A percentile compares a stretch with the other conserved stretches of the same genome.
These are phyloP conservation scores for Indicator maculatus DNA, from an alignment of 2,113 vertebrate genomes.

Conservation along the genomic window DNA sequence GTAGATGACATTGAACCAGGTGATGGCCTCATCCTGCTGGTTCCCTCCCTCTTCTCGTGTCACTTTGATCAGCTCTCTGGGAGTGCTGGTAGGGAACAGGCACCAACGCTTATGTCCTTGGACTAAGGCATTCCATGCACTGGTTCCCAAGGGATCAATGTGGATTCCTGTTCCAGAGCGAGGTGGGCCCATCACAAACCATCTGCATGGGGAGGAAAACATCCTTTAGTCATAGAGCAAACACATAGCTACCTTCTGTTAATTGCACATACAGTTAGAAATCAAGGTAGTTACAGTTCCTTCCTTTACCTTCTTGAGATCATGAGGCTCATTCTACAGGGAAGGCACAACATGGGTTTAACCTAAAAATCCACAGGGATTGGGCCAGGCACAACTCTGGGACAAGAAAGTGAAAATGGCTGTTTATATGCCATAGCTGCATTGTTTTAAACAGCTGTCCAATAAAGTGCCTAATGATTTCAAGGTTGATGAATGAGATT, in stretches of 20 bases:
- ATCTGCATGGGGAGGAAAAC: slow-evolving; percentile 70
- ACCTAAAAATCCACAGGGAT: not conserved
- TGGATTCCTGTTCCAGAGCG: slow-evolving; percentile 98
- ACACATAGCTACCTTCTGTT: not conserved
- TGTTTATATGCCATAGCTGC: not conserved
- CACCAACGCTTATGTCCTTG: slow-evolving; percentile 99
- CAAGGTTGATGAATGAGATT: not conserved
- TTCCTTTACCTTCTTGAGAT: not conserved
- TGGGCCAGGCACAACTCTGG: not conserved
- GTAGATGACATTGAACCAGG: slow-evolving; percentile 94
- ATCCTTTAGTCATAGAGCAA: not conserved
- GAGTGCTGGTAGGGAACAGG: slow-evolving; percentile 95
- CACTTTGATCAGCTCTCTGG: slow-evolving; percentile 97
- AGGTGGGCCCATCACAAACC: slow-evolving; percentile 98
- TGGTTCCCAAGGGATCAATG: slow-evolving; percentile 96
- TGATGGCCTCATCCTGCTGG: slow-evolving; percentile 98
- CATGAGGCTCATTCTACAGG: not conserved
- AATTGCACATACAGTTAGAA: not conserved
- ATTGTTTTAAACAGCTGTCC: not conserved
- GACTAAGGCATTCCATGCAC: slow-evolving; percentile 96
- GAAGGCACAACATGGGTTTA: not conserved
- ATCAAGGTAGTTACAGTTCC: not conserved
- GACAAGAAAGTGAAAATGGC: not conserved
- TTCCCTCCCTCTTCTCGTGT: slow-evolving; percentile 94
- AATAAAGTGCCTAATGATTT: not conserved